Evolutionary conservation across 2,888 invertebrate species (phyloP), one percentile per base, ranked within the genome.

Genomic region (Acanthosoma haemorrhoidale): DNA sequence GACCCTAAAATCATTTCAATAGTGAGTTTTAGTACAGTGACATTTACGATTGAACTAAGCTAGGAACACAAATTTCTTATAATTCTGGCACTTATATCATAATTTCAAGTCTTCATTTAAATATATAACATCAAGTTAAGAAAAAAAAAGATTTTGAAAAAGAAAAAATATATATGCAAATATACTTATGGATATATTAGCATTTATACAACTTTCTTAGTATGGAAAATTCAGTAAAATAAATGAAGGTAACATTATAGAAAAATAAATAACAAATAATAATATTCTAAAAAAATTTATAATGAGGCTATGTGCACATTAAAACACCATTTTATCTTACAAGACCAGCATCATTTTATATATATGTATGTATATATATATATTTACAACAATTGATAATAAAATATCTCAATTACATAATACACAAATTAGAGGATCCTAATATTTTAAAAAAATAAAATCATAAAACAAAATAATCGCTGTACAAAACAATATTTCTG

Each of bases 271-370:
- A 63, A 63, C 41, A 61, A 61, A 63, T 43, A 43, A 63, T 43
- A 63, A 51, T 57, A 64, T 72, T 60, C 72, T 71, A 74, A 73
- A 74, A 74, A 74, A 70, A 68, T 73, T 73, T 73, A 69, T 73
- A 73, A 74, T 75, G 72, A 75, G 72, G 74, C 75, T 74, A 74
- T 75, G 74, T 75, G 75, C 75, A 83, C 82, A 83, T 81, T 83
- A 83, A 83, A 84, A 82, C 82, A 82, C 82, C 81, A 80, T 81
- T 51, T 51, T 60, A 82, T 81, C 81, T 81, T 81, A 82, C 81
- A 82, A 80, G 81, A 81, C 79, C 82, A 80, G 80, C 81, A 80
- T 81, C 78, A 79, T 79, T 80, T 81, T 67, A 68, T 71, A 43
- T 43, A 18, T 43, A 43, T 18, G 4, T 43, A 43, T 9, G 21